Evolutionary conservation across 1,140 invertebrate species (phyloP).

Genomic region (Cherax quadricarinatus): DNA sequence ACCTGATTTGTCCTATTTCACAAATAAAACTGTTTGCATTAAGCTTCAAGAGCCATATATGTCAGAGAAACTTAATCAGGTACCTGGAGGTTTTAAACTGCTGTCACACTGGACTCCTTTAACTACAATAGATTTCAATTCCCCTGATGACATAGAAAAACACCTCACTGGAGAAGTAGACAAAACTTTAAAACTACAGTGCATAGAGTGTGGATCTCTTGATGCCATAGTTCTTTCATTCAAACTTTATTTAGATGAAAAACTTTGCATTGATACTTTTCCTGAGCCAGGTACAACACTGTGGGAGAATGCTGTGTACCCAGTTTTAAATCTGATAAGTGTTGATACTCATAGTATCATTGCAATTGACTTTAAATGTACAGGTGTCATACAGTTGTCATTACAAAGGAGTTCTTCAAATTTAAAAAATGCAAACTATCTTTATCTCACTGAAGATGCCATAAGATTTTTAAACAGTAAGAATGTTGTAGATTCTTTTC

Average conservation of each 20-base stretch:
- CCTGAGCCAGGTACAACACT: slow-evolving; percentile 78
- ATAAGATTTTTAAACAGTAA: slow-evolving; percentile 54
- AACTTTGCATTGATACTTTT: slow-evolving; percentile 80
- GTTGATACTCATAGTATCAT: slow-evolving; percentile 6
- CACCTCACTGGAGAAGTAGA: slow-evolving; percentile 76
- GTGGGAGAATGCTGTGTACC: slow-evolving; percentile 86
- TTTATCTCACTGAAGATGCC: slow-evolving; percentile 34
- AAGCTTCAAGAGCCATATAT: slow-evolving; percentile 81
- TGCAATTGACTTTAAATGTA: slow-evolving; percentile 22
- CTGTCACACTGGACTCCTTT: slow-evolving; percentile 81
- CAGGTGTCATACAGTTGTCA: slow-evolving; percentile 37
- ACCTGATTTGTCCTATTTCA: slow-evolving; percentile 69
- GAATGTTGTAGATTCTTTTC: slow-evolving; percentile 20
- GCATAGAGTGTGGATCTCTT: slow-evolving; percentile 79
- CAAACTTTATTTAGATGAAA: slow-evolving; percentile 83
- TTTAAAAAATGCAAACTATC: background rate
- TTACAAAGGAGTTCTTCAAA: background rate
- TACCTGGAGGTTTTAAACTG: slow-evolving; percentile 79
- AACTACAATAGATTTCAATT: slow-evolving; percentile 83
- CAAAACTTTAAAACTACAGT: slow-evolving; percentile 76
- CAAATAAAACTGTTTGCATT: slow-evolving; percentile 69
- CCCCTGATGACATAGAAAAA: slow-evolving; percentile 78
- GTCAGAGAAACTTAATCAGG: slow-evolving; percentile 82
- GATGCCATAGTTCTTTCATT: slow-evolving; percentile 86
- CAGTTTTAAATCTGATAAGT: slow-evolving; percentile 7